Conservation (phyloP, 2,113 vertebrate genomes). For the Xenopus tropicalis region UCB_Xtro_10.0 CM004446.2:85810501-85811000, state of each 20-base stretch:
- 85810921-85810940: no score
- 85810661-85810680: slow-evolving; percentile 15
- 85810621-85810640: background rate
- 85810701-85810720: background rate
- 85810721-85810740: background rate
- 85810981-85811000: no score
- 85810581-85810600: slow-evolving; percentile 4
- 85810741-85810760: background rate
- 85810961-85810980: no score
- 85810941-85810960: no score
- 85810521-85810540: slow-evolving; percentile 1
- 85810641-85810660: slow-evolving; percentile 6
- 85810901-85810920: no score
- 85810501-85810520: background rate
- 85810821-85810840: background rate
- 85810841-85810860: no score
- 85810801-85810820: background rate
- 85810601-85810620: background rate
- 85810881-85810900: no score
- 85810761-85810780: background rate
- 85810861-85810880: no score
- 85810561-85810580: slow-evolving; percentile 13
- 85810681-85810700: background rate
- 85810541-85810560: slow-evolving; percentile 8
- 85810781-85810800: background rate